These are phyloP conservation scores for Fragum whitleyi DNA, from an alignment of 2,888 invertebrate genomes.

Conservation along the genomic window DNA sequence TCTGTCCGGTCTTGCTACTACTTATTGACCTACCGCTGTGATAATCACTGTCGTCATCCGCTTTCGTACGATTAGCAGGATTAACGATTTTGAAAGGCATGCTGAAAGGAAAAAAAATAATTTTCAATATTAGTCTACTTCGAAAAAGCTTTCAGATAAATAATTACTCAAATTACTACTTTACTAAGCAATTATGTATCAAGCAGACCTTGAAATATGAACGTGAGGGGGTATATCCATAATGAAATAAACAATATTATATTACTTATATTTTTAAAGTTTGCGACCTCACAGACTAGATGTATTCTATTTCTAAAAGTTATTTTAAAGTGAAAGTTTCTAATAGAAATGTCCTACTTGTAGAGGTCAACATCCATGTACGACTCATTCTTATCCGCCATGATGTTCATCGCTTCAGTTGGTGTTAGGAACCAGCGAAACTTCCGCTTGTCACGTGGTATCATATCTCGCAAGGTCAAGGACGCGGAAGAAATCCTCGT, in stretches of 20 bases:
- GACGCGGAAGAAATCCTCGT: conserved; percentile 42
- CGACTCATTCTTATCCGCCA: conserved; percentile 30
- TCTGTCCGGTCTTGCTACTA: background rate
- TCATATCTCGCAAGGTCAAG: conserved; percentile 28
- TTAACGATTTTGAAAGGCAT: conserved; percentile 33
- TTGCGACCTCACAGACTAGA: no score
- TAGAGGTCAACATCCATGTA: conserved; percentile 38
- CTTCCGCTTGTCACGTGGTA: conserved; percentile 48
- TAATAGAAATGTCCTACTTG: no score
- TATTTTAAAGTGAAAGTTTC: no score
- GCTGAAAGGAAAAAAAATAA: conserved; percentile 22
- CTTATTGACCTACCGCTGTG: background rate
- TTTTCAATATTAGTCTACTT: no score
- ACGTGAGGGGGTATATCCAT: no score
- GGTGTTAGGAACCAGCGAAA: conserved; percentile 60
- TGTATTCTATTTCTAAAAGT: no score
- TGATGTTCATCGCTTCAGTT: conserved; percentile 45
- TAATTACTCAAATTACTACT: no score
- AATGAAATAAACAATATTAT: no score
- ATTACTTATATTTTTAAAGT: no score
- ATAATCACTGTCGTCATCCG: conserved; percentile 11
- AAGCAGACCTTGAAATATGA: no score
- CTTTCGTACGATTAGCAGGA: background rate
- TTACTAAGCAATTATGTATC: no score
- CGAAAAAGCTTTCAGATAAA: background rate